Evolutionary conservation across 1,140 invertebrate species (phyloP).

Genomic region (Luehdorfia chinensis): DNA sequence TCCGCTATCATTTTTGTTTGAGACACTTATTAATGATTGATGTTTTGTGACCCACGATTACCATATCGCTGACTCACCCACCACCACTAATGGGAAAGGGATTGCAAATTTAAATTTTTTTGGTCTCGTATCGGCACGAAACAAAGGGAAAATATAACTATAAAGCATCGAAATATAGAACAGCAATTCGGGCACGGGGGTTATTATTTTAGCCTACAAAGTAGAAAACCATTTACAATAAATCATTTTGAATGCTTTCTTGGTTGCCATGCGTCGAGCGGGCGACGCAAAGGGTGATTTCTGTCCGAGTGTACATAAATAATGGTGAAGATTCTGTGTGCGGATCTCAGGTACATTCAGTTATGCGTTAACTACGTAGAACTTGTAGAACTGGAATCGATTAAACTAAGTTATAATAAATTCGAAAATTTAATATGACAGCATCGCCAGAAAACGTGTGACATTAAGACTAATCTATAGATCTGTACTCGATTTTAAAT

Average conservation of each 20-base stretch:
- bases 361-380: conserved; percentile 42
- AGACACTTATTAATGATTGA: conserved; percentile 40
- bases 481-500: conserved; percentile 18
- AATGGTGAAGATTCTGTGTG: conserved; percentile 66
- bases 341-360: conserved; percentile 63
- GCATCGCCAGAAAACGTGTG: not conserved
- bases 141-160: conserved; percentile 65
- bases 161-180: conserved; percentile 74
- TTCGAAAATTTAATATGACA: not conserved
- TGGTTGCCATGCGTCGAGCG: conserved; percentile 68
- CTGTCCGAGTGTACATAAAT: conserved; percentile 73
- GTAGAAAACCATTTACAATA: conserved; percentile 77
- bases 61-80: conserved; percentile 50
- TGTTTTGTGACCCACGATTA: conserved; percentile 33
- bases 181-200: conserved; percentile 56
- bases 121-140: conserved; percentile 43
- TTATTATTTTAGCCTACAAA: conserved; percentile 77
- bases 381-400: conserved; percentile 40
- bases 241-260: conserved; percentile 75
- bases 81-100: conserved; percentile 46
- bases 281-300: conserved; percentile 75
- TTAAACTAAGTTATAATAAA: conserved; percentile 4
- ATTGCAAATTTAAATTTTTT: conserved; percentile 63
- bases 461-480: conserved; percentile 15
- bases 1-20: conserved; percentile 27